These are phyloP conservation scores for Xerus rutilus DNA, from an alignment of 2,797 vertebrate species.

Conservation along the genomic window DNA sequence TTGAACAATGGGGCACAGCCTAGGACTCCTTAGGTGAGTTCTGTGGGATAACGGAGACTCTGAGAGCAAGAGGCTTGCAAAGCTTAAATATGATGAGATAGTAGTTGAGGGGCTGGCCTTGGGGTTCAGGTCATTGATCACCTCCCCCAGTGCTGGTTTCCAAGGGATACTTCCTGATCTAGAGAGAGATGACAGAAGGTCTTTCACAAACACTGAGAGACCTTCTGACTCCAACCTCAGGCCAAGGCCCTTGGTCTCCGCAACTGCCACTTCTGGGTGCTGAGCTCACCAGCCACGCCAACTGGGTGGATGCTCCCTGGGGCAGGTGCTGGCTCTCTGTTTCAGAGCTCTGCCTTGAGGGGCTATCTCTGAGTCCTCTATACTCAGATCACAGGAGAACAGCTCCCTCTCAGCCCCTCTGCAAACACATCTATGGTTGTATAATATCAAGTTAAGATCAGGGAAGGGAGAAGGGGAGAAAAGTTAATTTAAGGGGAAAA, in stretches of 20 bases:
- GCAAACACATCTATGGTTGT: not conserved
- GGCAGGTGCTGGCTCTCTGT: not conserved
- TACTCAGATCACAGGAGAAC: not conserved
- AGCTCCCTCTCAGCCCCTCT: not conserved
- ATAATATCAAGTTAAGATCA: conserved; percentile 45
- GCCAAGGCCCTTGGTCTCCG: not conserved
- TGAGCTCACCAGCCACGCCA: not conserved
- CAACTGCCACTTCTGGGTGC: not conserved
- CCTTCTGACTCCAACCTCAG: not conserved
- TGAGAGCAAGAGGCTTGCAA: not conserved
- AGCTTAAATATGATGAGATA: not conserved
- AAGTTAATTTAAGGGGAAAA: conserved; percentile 75
- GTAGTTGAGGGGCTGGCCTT: not conserved
- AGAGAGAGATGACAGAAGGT: not conserved
- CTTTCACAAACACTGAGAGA: not conserved
- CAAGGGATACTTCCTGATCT: not conserved
- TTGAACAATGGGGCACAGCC: not conserved
- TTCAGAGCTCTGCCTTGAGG: not conserved
- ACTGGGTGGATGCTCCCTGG: not conserved
- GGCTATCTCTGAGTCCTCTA: not conserved
- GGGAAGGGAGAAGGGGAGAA: conserved; percentile 59
- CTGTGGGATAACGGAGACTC: not conserved
- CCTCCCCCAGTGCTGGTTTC: not conserved
- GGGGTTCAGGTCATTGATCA: not conserved
- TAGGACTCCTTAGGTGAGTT: not conserved